A percentile compares a stretch with the other conserved stretches of the same genome.
Conservation (phyloP, 2,797 vertebrate genomes). For the Pantherophis alleghaniensis region DNA sequence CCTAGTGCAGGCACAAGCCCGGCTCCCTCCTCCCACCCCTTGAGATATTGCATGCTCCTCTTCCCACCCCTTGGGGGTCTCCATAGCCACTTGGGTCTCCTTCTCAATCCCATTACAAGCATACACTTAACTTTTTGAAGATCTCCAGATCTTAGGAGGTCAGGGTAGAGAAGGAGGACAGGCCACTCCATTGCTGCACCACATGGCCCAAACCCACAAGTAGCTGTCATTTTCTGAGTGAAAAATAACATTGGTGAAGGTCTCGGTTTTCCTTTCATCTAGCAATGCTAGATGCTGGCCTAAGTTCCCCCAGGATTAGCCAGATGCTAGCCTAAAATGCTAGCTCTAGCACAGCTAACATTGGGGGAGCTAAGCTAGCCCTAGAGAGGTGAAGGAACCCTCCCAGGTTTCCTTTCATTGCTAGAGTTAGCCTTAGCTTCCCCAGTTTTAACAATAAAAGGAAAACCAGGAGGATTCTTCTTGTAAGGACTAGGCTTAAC, state of each 20-base stretch:
- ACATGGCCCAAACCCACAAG: not conserved
- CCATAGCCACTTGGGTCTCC: not conserved
- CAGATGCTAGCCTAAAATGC: too few relatives aligned
- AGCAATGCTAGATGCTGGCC: not conserved
- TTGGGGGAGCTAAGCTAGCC: not conserved
- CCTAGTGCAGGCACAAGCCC: too few relatives aligned
- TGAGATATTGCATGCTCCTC: not conserved
- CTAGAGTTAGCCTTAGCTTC: not conserved
- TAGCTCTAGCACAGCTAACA: not conserved
- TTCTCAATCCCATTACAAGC: not conserved
- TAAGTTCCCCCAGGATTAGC: not conserved
- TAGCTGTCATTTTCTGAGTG: not conserved
- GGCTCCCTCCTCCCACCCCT: not conserved
- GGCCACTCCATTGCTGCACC: not conserved
- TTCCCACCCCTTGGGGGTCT: not conserved
- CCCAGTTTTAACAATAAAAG: too few relatives aligned
- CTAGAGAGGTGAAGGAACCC: not conserved
- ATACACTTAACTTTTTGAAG: not conserved
- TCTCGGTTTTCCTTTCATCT: not conserved
- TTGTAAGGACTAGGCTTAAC: not conserved
- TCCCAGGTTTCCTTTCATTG: not conserved
- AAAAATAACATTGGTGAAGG: not conserved
- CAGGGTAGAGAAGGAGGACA: too few relatives aligned
- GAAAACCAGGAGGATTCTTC: too few relatives aligned
- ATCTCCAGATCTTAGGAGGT: not conserved